These are phyloP conservation scores for Rhagoletis zephyria DNA, from an alignment of 1,140 invertebrate species.

Conservation along the genomic window DNA sequence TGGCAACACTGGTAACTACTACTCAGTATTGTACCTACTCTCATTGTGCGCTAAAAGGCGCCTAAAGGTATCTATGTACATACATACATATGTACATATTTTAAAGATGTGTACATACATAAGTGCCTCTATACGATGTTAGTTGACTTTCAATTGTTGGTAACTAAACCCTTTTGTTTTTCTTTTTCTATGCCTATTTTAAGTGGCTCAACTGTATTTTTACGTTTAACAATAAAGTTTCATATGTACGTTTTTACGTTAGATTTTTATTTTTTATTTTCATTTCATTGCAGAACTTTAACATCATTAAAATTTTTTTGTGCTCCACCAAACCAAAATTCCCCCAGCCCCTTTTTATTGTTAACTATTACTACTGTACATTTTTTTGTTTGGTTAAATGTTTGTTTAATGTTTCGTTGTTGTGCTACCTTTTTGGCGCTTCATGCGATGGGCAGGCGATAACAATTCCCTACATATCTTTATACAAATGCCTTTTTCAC, in stretches of 20 bases:
- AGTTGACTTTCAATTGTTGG: too few species aligned
- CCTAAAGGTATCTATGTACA: not conserved
- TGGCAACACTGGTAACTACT: too few species aligned
- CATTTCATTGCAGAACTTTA: slow-evolving; percentile 2
- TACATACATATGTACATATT: too few species aligned
- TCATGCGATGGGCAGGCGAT: not conserved
- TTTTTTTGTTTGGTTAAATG: not conserved
- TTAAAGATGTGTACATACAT: too few species aligned
- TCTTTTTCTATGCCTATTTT: not conserved
- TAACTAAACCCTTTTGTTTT: not conserved
- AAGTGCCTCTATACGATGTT: not conserved
- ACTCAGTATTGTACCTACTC: not conserved
- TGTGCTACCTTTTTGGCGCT: not conserved
- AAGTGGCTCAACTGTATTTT: not conserved
- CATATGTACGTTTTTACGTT: not conserved
- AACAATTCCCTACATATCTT: not conserved
- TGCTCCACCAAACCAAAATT: too few species aligned
- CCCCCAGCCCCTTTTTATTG: too few species aligned
- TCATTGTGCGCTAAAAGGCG: not conserved
- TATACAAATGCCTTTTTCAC: not conserved
- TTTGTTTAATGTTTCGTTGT: not conserved
- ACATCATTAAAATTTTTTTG: not conserved
- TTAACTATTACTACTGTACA: not conserved
- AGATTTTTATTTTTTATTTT: not conserved
- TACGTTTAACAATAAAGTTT: not conserved